Percentiles rank a stretch among this genome's conserved stretches.
phyloP scores from a whole-genome alignment of 2,888 invertebrate genomes.

The Flexamia atlantica region DNA sequence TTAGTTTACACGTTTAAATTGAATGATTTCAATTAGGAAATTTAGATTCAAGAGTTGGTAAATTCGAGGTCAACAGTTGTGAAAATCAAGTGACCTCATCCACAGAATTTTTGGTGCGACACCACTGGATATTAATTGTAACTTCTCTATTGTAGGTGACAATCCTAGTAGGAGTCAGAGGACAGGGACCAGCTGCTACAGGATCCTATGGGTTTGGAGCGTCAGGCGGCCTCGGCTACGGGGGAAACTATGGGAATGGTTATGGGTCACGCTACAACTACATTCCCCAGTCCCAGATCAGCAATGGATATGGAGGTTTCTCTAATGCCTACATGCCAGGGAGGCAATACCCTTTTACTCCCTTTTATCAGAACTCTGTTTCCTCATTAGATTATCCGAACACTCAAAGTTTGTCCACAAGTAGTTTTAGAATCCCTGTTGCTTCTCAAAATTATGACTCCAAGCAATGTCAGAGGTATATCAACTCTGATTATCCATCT shows the following conservation, averaged over 20 bases:
- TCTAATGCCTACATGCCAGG: not conserved
- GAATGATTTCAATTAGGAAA: too few relatives aligned
- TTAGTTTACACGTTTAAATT: too few relatives aligned
- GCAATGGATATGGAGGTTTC: not conserved
- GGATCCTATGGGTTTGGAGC: not conserved
- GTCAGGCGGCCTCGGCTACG: not conserved
- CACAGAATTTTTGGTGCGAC: too few relatives aligned
- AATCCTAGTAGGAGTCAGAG: not conserved
- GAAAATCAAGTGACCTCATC: too few relatives aligned
- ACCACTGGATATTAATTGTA: too few relatives aligned
- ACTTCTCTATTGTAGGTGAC: not conserved
- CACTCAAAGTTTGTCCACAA: not conserved
- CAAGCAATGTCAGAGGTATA: not conserved
- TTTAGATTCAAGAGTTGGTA: too few relatives aligned
- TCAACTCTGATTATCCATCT: not conserved
- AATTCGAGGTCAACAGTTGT: too few relatives aligned
- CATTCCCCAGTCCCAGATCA: not conserved
- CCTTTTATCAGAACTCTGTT: not conserved
- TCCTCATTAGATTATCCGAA: not conserved
- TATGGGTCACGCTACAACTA: not conserved
- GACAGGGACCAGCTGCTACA: not conserved
- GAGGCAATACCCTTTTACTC: not conserved
- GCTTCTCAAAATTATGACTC: not conserved
- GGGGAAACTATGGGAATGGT: not conserved
- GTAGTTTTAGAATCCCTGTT: not conserved